These are phyloP conservation scores for Mesocentrotus franciscanus DNA, from an alignment of 53 echinoderm and acorn worm species.

Conservation along the genomic window DNA sequence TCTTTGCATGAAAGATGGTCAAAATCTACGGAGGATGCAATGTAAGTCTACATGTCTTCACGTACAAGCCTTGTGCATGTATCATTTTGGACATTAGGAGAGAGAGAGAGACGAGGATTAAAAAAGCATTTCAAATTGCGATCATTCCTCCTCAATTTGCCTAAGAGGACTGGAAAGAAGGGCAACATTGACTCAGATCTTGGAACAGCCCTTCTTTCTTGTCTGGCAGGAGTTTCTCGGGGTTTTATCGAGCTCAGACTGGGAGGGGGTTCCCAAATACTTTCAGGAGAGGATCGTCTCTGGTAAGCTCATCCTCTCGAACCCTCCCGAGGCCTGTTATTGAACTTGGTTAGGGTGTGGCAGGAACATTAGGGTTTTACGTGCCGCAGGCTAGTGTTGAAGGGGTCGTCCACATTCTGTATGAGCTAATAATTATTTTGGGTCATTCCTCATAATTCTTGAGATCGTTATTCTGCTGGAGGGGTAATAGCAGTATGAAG, in stretches of 20 bases:
- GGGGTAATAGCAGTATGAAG: too few relatives aligned
- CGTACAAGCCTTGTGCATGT: background rate
- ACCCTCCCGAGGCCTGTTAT: slow-evolving; percentile 26
- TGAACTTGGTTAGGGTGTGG: slow-evolving; percentile 53
- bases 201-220: slow-evolving; percentile 46
- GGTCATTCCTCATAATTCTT: background rate
- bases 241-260: slow-evolving; percentile 19
- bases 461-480: too few relatives aligned
- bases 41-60: background rate
- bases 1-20: too few relatives aligned
- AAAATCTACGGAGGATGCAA: background rate
- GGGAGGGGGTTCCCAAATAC: slow-evolving; percentile 39
- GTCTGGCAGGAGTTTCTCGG: background rate
- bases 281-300: background rate
- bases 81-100: slow-evolving; percentile 2
- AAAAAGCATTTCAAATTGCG: background rate
- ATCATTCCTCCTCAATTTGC: slow-evolving; percentile 40
- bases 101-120: background rate
- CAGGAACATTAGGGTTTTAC: slow-evolving; percentile 38
- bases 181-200: slow-evolving; percentile 35
- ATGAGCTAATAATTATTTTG: too few relatives aligned
- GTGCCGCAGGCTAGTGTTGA: slow-evolving; percentile 36
- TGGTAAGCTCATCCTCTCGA: slow-evolving; percentile 26
- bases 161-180: background rate
- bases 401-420: slow-evolving; percentile 9